A percentile compares a stretch with the other conserved stretches of the same genome.
Evolutionary conservation across 2,113 vertebrate genomes (phyloP).

Genomic region (Vulpes vulpes): DNA sequence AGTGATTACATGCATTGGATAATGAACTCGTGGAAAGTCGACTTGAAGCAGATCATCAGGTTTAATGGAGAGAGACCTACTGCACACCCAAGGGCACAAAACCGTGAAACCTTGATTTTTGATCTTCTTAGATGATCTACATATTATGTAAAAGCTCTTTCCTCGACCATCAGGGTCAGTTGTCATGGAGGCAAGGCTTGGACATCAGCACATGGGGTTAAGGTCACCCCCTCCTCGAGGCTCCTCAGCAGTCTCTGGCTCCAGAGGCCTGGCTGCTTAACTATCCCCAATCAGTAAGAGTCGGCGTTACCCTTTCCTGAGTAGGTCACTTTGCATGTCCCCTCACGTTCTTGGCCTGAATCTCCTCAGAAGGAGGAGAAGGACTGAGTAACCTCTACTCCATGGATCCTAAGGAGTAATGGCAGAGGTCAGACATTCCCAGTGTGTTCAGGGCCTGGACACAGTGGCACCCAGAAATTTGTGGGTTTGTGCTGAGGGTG

Average conservation of each 20-base stretch:
- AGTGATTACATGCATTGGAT: not conserved
- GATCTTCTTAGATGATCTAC: not conserved
- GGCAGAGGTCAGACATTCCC: not conserved
- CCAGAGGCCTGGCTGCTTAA: not conserved
- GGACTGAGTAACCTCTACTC: not conserved
- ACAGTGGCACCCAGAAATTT: not conserved
- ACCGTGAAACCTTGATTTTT: not conserved
- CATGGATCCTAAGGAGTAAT: no score
- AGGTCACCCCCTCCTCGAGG: not conserved
- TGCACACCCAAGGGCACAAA: not conserved
- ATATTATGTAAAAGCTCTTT: not conserved
- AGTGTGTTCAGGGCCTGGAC: not conserved
- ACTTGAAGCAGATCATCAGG: not conserved
- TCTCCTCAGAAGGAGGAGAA: not conserved
- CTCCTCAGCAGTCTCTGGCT: not conserved
- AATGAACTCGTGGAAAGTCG: not conserved
- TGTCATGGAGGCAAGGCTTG: not conserved
- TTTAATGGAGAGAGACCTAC: not conserved
- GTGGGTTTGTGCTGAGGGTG: not conserved
- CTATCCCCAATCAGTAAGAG: not conserved
- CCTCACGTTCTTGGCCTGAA: not conserved
- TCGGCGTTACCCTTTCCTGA: not conserved
- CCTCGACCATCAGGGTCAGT: not conserved
- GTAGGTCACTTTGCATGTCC: not conserved
- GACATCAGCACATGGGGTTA: not conserved